phyloP scores from a whole-genome alignment of 2,888 invertebrate species.

The Gymnosoma rotundatum region DNA sequence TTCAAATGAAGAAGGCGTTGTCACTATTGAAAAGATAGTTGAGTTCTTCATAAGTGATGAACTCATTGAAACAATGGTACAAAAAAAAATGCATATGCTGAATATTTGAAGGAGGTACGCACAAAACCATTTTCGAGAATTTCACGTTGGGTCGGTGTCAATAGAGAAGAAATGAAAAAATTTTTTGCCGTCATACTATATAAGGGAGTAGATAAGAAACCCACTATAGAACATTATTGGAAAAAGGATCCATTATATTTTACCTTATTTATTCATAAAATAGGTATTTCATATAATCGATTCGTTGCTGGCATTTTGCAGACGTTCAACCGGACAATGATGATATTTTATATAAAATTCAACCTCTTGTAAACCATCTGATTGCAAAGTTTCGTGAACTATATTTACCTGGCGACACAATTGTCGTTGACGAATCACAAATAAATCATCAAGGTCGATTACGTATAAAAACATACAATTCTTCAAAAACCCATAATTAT shows the following conservation, averaged over 20 bases:
- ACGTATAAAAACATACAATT: neutral
- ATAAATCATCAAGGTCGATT: conserved; percentile 7
- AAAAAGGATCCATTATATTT: too few relatives aligned
- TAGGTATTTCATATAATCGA: neutral
- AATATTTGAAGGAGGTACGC: neutral
- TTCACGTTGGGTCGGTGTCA: neutral
- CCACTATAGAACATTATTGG: neutral
- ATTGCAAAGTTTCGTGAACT: neutral
- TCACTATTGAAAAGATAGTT: too few relatives aligned
- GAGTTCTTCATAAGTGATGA: too few relatives aligned
- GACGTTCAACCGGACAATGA: too few relatives aligned
- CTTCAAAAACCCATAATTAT: neutral
- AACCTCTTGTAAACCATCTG: neutral
- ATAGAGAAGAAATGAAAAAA: conserved; percentile 6
- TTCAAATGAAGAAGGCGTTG: too few relatives aligned
- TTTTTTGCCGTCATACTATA: neutral
- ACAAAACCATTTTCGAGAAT: neutral
- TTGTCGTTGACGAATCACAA: conserved; percentile 2
- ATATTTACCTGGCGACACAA: neutral
- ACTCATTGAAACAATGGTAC: too few relatives aligned
- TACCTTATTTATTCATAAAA: neutral
- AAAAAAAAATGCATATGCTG: too few relatives aligned
- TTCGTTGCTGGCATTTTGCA: neutral
- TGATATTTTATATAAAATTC: too few relatives aligned
- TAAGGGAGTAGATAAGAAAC: neutral